A percentile compares a stretch with the other conserved stretches of the same genome.
These are phyloP conservation scores for Agrilus mali DNA, from an alignment of 2,888 invertebrate species.

Conservation along the genomic window DNA sequence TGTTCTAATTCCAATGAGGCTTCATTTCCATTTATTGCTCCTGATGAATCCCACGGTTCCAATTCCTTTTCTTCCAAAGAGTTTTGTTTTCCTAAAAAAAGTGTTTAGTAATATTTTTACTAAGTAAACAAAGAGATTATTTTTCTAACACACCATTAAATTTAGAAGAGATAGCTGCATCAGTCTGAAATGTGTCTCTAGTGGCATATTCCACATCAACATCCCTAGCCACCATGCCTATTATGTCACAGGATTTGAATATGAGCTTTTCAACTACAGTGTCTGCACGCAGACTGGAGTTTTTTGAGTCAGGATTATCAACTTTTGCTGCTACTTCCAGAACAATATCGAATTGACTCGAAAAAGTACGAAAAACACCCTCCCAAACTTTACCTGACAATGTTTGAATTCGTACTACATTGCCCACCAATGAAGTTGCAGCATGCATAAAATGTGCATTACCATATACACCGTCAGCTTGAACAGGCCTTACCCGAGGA, in stretches of 20 bases:
- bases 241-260: slow-evolving; percentile 74
- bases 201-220: slow-evolving; percentile 83
- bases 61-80: slow-evolving; percentile 61
- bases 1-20: slow-evolving; percentile 57
- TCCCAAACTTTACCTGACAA: slow-evolving; percentile 78
- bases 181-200: slow-evolving; percentile 79
- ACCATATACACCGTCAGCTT: slow-evolving; percentile 77
- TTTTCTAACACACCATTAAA: slow-evolving; percentile 54
- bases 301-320: slow-evolving; percentile 45
- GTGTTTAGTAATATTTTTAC: background rate
- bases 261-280: slow-evolving; percentile 67
- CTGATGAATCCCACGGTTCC: slow-evolving; percentile 76
- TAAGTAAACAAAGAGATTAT: background rate
- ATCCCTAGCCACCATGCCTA: slow-evolving; percentile 69
- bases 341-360: slow-evolving; percentile 74
- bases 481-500: slow-evolving; percentile 54
- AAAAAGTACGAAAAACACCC: slow-evolving; percentile 79
- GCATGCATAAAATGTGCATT: slow-evolving; percentile 87
- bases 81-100: slow-evolving; percentile 12
- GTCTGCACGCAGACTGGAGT: slow-evolving; percentile 46
- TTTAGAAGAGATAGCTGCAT: slow-evolving; percentile 71
- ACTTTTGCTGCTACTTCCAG: slow-evolving; percentile 79
- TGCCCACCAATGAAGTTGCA: slow-evolving; percentile 74
- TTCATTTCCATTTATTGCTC: slow-evolving; percentile 33
- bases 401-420: slow-evolving; percentile 67